phyloP scores from a whole-genome alignment of 2,113 vertebrate species.

The Ictalurus furcatus region DNA sequence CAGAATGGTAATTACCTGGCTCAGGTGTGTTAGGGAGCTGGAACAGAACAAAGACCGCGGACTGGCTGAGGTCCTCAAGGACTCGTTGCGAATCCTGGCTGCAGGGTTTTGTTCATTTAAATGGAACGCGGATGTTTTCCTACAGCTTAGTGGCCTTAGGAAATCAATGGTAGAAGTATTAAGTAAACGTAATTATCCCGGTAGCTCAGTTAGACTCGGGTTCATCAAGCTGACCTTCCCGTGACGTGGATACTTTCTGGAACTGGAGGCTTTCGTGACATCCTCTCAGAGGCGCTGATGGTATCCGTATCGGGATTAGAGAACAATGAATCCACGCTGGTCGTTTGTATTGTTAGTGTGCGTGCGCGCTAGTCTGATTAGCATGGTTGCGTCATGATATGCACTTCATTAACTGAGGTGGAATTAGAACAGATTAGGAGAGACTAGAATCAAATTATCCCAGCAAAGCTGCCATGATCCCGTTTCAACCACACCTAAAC shows the following conservation, averaged over 20 bases:
- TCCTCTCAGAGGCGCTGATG: neutral
- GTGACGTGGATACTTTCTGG: neutral
- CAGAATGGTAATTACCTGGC: constrained; percentile 25
- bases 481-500: constrained; percentile 28
- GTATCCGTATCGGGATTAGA: neutral
- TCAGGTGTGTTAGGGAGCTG: constrained; percentile 19
- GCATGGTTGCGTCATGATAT: neutral
- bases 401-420: constrained; percentile 32
- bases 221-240: constrained; percentile 6
- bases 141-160: neutral
- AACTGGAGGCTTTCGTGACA: neutral
- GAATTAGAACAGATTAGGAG: constrained; percentile 40
- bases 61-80: neutral
- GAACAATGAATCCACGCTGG: neutral
- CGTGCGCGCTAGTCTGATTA: neutral
- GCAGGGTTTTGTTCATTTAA: neutral
- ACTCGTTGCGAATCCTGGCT: neutral
- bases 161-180: constrained; percentile 13
- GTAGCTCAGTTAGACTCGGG: neutral
- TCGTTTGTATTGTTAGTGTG: neutral
- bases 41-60: neutral
- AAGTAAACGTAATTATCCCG: constrained; percentile 14
- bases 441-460: constrained; percentile 36
- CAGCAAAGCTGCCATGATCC: constrained; percentile 26
- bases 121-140: neutral